Evolutionary conservation across 1,140 invertebrate species (phyloP), one percentile per base, ranked within the genome.

Genomic region (Muscidifurax raptorellus): DNA sequence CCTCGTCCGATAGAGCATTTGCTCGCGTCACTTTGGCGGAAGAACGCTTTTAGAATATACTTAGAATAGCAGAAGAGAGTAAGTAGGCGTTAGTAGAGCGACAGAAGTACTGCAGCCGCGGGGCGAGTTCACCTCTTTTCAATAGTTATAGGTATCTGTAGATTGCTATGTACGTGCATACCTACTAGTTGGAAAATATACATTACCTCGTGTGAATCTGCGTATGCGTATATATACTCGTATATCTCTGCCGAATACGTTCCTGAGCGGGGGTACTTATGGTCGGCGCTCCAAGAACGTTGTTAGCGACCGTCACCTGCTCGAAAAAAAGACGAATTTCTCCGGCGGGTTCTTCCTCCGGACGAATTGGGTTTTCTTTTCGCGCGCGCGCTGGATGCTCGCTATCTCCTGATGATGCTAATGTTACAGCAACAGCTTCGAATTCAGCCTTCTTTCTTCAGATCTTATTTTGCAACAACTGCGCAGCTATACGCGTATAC

Each of bases 291-390:
- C 89, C 88, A 86, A 88, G 85, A 30, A 89, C 89, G 90, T 89
- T 89, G 85, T 89, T 80, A 69, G 84, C 69, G 88, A 89, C 88
- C 89, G 89, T 89, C 89, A 86, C 84, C 76, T 77, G 83, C 76
- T 86, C 87, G 89, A 89, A 88, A 87, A 87, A 78, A 78, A 76
- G 44, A 66, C 84, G 83, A 87, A 88, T 76, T 76, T 15, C 75
- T 81, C 88, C 64, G 79, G 86, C 13, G 13, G 27, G 59, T 12
- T 1, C 9, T 10, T 27, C 74, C 66, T 30, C 83, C 86, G 82
- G 86, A n/a, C 13, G 86, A 82, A 74, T 87, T 79, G 75, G 69
- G 12, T 0, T 28, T 69, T 69, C n/a, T 87, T 88, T 88, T 89
- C 87, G 86, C 87, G 87, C 75, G 84, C 47, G 52, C 52, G 52